Evolutionary conservation across 2,888 invertebrate genomes (phyloP).

Genomic region (Gari tellinella): DNA sequence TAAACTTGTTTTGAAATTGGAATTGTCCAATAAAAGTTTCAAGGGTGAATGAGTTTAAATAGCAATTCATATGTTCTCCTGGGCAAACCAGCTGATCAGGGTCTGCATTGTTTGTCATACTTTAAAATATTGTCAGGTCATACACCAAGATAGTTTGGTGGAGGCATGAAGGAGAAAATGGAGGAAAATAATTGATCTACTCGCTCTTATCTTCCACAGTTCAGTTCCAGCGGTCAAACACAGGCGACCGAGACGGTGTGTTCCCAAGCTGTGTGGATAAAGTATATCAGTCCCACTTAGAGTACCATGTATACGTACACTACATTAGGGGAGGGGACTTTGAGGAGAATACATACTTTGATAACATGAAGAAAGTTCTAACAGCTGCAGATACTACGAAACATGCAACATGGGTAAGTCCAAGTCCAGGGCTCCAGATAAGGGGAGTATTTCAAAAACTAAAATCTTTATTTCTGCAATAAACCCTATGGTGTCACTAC

Average conservation of each 20-base stretch:
- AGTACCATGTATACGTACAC: slow-evolving; percentile 87
- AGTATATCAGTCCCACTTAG: slow-evolving; percentile 80
- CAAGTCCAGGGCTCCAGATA: no score
- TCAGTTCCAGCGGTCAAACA: slow-evolving; percentile 85
- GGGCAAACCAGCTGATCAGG: no score
- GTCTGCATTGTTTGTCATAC: no score
- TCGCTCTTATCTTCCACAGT: slow-evolving; percentile 78
- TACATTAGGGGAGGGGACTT: slow-evolving; percentile 88
- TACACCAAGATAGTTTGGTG: no score
- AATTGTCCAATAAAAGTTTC: no score
- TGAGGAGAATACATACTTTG: slow-evolving; percentile 87
- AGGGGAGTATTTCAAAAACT: no score
- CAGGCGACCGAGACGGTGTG: slow-evolving; percentile 83
- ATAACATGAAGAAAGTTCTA: slow-evolving; percentile 87
- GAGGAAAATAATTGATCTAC: neutral
- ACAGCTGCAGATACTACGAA: slow-evolving; percentile 80
- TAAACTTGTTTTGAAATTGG: no score
- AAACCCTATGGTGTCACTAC: no score
- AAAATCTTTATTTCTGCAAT: no score
- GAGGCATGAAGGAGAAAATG: neutral
- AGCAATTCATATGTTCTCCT: no score
- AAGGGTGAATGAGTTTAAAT: no score
- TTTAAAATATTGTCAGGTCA: no score
- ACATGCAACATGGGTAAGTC: slow-evolving; percentile 36
- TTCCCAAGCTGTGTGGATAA: slow-evolving; percentile 78